Evolutionary conservation across 2,888 invertebrate species (phyloP), one percentile per base, ranked within the genome.

Genomic region (Drosophila demipolita): DNA sequence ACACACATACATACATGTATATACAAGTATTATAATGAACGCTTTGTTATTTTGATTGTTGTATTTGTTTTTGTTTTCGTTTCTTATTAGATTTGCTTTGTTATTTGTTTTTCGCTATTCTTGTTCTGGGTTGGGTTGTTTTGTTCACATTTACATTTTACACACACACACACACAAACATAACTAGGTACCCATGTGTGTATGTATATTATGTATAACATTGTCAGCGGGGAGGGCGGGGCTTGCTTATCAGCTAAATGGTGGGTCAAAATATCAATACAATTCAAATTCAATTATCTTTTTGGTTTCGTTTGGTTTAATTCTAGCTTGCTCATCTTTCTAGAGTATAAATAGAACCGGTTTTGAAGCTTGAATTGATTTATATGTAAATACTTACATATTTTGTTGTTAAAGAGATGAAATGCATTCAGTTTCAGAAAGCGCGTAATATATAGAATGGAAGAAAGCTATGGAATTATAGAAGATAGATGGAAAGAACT

Each of bases 221-320:
- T 69, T 65, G 26, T 82, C 61, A 45, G 61, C 52, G 65, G 68
- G 81, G 58, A 15, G 29, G 29, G 29, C 29, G 29, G 23, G 15
- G 4, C 12, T 54, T 20, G n/a, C 79, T 90, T 85, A 90, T 75
- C 67, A 63, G 72, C 75, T 81, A 78, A 65, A 87, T 86, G 90
- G 85, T 86, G 85, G 85, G 85, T 75, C 66, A 74, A 83, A 86
- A 67, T 86, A 75, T 86, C 81, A 69, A 68, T 75, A 64, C 54
- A 68, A 65, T 77, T 53, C 36, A 36, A 38, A 40, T 57, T 49
- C 17, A 36, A 52, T 50, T 53, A 53, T 15, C 20, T 12, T 35
- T 33, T 59, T 23, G 36, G 11, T n/a, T 49, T 15, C 15, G 20
- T 32, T 49, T 29, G 6, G 29, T 12, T 36, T 50, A 23, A 45